Conservation (phyloP, 2,113 vertebrate species). For the Scalopus aquaticus region DNA sequence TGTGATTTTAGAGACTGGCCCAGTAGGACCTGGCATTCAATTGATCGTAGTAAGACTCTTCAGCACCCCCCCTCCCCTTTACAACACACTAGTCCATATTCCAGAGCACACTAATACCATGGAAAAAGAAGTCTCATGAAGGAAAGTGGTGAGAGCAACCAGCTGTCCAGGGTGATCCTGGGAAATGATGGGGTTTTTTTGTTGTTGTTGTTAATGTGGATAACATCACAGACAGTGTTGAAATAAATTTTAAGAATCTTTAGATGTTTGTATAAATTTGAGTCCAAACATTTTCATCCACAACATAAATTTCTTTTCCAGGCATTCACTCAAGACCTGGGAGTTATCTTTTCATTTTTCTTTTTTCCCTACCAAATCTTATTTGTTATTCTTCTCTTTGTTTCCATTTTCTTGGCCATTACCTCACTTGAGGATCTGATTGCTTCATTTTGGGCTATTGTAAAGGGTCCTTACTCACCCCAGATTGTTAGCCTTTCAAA, state of each 20-base stretch:
- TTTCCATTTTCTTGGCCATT: slow-evolving; percentile 21
- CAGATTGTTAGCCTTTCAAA: background rate
- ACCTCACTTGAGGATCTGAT: background rate
- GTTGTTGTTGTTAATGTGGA: background rate
- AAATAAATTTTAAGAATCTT: slow-evolving; percentile 63
- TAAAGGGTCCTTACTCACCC: slow-evolving; percentile 4
- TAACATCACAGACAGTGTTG: slow-evolving; percentile 44
- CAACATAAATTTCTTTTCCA: slow-evolving; percentile 63
- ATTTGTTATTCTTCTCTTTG: slow-evolving; percentile 54
- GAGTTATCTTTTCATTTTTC: slow-evolving; percentile 58
- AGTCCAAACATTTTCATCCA: slow-evolving; percentile 65
- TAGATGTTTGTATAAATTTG: slow-evolving; percentile 71
- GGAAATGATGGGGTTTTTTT: slow-evolving; percentile 35
- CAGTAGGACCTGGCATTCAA: background rate
- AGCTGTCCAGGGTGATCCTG: slow-evolving; percentile 54
- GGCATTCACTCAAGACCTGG: slow-evolving; percentile 50
- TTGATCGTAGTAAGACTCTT: background rate
- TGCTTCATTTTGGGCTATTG: slow-evolving; percentile 9
- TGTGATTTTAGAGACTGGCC: background rate
- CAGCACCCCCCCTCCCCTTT: background rate
- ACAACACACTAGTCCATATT: background rate
- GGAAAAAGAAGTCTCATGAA: slow-evolving; percentile 64
- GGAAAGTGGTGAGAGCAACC: slow-evolving; percentile 61
- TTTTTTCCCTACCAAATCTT: slow-evolving; percentile 20
- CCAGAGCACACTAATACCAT: slow-evolving; percentile 46